These are phyloP conservation scores for Brachystomella parvula DNA, from an alignment of 1,140 invertebrate genomes.

Conservation along the genomic window DNA sequence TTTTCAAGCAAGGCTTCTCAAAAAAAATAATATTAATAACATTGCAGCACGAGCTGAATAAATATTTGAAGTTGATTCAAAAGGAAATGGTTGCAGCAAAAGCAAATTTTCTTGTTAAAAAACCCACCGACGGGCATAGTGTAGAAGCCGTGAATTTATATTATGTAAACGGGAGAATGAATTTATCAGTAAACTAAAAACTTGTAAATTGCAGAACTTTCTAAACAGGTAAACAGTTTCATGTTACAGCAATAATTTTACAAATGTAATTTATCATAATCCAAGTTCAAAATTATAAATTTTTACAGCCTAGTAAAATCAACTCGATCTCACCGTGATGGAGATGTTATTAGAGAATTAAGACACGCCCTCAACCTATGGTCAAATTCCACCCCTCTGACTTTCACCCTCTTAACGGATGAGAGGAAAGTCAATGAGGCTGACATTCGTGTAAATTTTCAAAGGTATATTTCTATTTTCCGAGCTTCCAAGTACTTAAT, in stretches of 20 bases:
- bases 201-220: too few species aligned
- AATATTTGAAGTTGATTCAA: too few species aligned
- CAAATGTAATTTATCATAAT: not conserved
- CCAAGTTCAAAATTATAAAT: not conserved
- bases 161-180: too few species aligned
- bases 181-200: too few species aligned
- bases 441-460: slow-evolving; percentile 35
- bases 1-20: too few species aligned
- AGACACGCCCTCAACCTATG: slow-evolving; percentile 35
- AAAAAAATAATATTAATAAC: too few species aligned
- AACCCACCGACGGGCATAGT: too few species aligned
- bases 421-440: slow-evolving; percentile 33
- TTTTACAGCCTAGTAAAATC: slow-evolving; percentile 26
- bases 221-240: too few species aligned
- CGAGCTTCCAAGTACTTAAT: not conserved
- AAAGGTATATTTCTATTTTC: slow-evolving; percentile 21
- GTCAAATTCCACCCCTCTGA: slow-evolving; percentile 32
- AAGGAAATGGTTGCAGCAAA: too few species aligned
- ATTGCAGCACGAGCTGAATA: too few species aligned
- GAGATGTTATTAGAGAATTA: slow-evolving; percentile 32
- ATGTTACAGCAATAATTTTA: not conserved
- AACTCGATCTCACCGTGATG: slow-evolving; percentile 18
- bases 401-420: slow-evolving; percentile 22
- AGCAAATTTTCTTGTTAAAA: too few species aligned
- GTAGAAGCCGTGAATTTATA: too few species aligned